Conservation (phyloP, 2,888 invertebrate genomes). For the Cryptosula pallasiana region DNA sequence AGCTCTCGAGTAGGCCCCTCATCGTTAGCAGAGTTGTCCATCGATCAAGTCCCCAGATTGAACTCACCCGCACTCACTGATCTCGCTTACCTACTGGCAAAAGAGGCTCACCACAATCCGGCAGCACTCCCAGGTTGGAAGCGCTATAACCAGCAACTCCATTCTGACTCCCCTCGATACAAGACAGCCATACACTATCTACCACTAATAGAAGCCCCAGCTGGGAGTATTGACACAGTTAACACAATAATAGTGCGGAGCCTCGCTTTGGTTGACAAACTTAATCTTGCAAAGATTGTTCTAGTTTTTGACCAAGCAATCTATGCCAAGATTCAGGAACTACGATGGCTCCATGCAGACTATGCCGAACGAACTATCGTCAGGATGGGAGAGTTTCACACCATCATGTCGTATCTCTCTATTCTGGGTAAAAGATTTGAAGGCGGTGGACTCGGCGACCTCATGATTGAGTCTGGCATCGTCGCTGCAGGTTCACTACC, state of each 20-base stretch:
- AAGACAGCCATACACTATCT: neutral
- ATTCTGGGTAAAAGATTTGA: conserved; percentile 26
- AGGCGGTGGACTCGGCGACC: conserved; percentile 27
- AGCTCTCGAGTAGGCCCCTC: too few relatives aligned
- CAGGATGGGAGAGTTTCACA: conserved; percentile 26
- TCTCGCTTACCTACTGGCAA: neutral
- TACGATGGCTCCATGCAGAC: conserved; percentile 24
- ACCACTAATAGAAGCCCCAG: neutral
- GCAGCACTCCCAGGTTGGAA: conserved; percentile 25
- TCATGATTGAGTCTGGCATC: conserved; percentile 25
- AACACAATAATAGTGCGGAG: conserved; percentile 22
- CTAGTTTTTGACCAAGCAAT: conserved; percentile 28
- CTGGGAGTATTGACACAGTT: neutral
- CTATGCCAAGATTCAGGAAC: conserved; percentile 27
- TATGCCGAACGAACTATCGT: neutral
- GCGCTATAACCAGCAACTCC: conserved; percentile 5
- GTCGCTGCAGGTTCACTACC: conserved; percentile 25
- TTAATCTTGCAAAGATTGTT: conserved; percentile 10
- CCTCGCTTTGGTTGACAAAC: conserved; percentile 24
- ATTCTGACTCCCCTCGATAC: too few relatives aligned
- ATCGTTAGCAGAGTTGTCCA: too few relatives aligned
- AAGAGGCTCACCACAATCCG: neutral
- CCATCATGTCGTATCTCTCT: conserved; percentile 23
- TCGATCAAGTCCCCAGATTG: too few relatives aligned
- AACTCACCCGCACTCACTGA: too few relatives aligned